Evolutionary conservation across 2,797 vertebrate species (phyloP).

Genomic region (Phalloptychus januarius): DNA sequence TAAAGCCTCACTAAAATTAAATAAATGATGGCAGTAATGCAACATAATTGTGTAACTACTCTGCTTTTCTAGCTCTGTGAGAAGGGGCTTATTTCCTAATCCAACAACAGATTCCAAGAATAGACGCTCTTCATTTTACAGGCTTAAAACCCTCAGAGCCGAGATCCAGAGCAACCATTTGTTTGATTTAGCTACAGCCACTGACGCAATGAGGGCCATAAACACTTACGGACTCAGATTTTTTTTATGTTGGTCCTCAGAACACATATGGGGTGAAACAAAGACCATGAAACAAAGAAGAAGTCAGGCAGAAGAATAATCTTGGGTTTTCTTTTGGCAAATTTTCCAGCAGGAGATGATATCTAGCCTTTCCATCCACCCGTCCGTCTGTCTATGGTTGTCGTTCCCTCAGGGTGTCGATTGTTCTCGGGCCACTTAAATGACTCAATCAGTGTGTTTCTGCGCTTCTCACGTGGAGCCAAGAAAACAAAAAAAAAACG

Average conservation of each 20-base stretch:
- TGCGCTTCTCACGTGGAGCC: constrained; percentile 35
- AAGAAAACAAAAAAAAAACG: constrained; percentile 43
- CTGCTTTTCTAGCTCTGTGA: constrained; percentile 5
- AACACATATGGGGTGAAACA: not conserved
- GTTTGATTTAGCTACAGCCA: constrained; percentile 2
- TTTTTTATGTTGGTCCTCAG: not conserved
- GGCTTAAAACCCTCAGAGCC: constrained; percentile 12
- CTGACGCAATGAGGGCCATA: constrained; percentile 9
- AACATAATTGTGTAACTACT: constrained; percentile 16
- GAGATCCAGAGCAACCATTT: not conserved
- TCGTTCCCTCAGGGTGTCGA: constrained; percentile 54
- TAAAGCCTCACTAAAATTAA: constrained; percentile 8
- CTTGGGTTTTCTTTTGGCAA: not conserved
- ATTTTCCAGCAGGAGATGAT: constrained; percentile 20
- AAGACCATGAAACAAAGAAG: not conserved
- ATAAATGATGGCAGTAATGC: constrained; percentile 6
- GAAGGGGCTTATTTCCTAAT: constrained; percentile 9
- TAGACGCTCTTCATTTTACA: constrained; percentile 6
- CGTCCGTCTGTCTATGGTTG: constrained; percentile 50
- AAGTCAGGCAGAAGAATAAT: constrained; percentile 1
- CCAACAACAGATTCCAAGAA: constrained; percentile 19
- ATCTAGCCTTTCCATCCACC: constrained; percentile 30
- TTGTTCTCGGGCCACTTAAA: constrained; percentile 57
- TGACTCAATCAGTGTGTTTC: constrained; percentile 39
- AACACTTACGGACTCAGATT: not conserved